Percentiles rank a stretch among this genome's conserved stretches.
Conservation (phyloP, 2,888 invertebrate species). For the Meandrusa payeni region DNA sequence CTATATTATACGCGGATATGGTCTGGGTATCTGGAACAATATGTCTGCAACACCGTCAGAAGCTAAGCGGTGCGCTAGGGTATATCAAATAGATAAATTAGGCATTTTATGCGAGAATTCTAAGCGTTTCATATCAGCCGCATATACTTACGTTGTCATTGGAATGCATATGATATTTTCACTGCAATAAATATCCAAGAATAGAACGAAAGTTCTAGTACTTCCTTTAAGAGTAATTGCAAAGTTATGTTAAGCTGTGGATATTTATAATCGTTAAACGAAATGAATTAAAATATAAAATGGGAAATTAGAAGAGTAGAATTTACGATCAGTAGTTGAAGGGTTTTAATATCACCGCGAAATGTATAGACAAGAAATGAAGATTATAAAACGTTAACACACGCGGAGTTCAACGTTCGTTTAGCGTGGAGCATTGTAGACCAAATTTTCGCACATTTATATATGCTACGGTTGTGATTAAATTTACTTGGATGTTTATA, state of each 20-base stretch:
- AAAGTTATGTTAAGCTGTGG: background rate
- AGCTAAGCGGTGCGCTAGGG: conserved; percentile 4
- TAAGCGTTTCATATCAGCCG: conserved; percentile 29
- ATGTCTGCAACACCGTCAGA: conserved; percentile 12
- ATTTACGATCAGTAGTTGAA: too few species aligned
- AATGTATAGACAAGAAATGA: background rate
- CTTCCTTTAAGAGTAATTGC: background rate
- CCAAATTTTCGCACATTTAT: conserved; percentile 4
- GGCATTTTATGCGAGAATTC: conserved; percentile 29
- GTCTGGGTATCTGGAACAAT: conserved; percentile 7
- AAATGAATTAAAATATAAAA: too few species aligned
- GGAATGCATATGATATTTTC: background rate
- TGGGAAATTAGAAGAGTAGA: too few species aligned
- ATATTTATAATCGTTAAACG: too few species aligned
- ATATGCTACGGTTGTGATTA: conserved; percentile 1
- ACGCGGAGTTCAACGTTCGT: background rate
- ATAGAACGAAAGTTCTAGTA: background rate
- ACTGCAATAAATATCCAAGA: background rate
- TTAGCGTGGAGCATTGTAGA: background rate
- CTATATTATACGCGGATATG: background rate
- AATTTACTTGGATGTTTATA: background rate
- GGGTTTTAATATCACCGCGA: too few species aligned
- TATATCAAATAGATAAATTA: conserved; percentile 29
- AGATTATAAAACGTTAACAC: background rate
- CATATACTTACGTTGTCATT: background rate